Conservation (phyloP, 1,140 invertebrate species). For the Trichonephila clavipes region DNA sequence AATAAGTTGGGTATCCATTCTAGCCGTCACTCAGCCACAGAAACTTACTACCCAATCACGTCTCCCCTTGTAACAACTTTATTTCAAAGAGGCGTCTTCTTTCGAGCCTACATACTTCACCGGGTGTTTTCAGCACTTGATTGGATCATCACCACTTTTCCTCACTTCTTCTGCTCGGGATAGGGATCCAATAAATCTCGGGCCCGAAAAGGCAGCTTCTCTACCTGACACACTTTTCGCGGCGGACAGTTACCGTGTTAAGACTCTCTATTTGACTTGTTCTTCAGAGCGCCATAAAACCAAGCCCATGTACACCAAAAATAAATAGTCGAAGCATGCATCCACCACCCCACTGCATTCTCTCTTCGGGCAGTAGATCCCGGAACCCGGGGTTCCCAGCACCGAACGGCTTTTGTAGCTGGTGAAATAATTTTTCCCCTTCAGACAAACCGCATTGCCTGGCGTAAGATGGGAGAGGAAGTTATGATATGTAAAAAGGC, state of each 20-base stretch:
- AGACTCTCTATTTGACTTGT: constrained; percentile 1
- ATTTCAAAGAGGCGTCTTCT: neutral
- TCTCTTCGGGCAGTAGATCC: neutral
- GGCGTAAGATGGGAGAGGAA: neutral
- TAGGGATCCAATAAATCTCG: neutral
- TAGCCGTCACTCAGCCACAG: neutral
- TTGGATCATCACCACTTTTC: constrained; percentile 3
- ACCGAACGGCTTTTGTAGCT: neutral
- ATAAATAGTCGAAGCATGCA: constrained; percentile 6
- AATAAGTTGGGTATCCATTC: no score
- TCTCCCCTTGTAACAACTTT: neutral
- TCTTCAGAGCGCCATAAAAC: constrained; percentile 19
- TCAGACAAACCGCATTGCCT: neutral
- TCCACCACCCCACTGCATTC: neutral
- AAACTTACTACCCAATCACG: neutral
- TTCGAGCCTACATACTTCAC: neutral
- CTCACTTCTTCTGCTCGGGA: neutral
- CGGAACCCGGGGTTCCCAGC: constrained; percentile 18
- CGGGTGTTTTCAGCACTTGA: neutral
- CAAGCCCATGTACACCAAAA: constrained; percentile 5
- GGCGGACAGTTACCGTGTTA: constrained; percentile 32
- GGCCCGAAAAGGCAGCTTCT: neutral
- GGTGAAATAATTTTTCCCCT: constrained; percentile 9
- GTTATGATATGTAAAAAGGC: neutral
- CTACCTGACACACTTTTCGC: constrained; percentile 9